A percentile compares a stretch with the other conserved stretches of the same genome.
Evolutionary conservation across 2,888 invertebrate species (phyloP).

Genomic region (Odontothrips loti): DNA sequence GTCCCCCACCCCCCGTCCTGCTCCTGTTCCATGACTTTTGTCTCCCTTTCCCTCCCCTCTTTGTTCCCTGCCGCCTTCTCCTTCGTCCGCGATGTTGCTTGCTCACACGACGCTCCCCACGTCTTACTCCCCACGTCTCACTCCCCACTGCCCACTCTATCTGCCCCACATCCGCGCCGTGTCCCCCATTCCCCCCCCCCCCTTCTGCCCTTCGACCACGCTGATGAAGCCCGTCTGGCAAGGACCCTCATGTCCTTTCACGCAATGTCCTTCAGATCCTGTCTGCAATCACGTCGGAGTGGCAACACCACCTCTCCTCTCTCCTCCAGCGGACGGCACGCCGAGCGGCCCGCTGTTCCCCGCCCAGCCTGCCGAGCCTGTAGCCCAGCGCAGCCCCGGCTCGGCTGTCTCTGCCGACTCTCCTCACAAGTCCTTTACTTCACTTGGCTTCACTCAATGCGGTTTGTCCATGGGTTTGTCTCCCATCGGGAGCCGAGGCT

Average conservation of each 20-base stretch:
- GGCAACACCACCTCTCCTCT: neutral
- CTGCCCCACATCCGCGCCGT: too few species aligned
- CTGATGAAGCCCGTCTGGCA: neutral
- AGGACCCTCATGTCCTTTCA: constrained; percentile 1
- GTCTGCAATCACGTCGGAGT: constrained; percentile 13
- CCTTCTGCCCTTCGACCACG: neutral
- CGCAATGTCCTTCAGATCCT: neutral
- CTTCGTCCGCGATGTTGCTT: neutral
- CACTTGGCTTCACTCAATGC: neutral
- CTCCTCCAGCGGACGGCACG: neutral
- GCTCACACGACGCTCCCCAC: too few species aligned
- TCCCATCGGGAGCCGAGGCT: too few species aligned
- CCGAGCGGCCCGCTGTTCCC: neutral
- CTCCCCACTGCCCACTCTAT: neutral
- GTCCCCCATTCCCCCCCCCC: neutral
- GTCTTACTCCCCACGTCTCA: neutral
- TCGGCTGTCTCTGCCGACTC: neutral
- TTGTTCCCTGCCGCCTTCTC: neutral
- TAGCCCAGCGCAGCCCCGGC: neutral
- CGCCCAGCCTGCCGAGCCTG: neutral
- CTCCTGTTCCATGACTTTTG: neutral
- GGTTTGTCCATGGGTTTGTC: too few species aligned
- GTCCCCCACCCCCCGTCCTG: neutral
- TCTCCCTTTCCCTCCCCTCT: too few species aligned
- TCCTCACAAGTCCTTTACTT: neutral